Conservation (phyloP, 2,888 invertebrate genomes). For the Leptinotarsa juncta region DNA sequence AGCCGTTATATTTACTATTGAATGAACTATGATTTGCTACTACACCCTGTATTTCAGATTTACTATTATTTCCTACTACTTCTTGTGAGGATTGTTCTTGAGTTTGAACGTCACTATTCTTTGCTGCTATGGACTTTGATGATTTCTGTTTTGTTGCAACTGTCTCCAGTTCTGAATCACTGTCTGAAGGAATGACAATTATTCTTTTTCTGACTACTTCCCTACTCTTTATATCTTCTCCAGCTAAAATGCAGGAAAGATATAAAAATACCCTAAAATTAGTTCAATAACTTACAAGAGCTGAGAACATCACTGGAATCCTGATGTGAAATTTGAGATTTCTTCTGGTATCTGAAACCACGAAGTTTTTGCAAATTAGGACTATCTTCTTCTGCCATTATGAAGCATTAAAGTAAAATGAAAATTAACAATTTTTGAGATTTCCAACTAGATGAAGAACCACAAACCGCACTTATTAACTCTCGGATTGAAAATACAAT, state of each 20-base stretch:
- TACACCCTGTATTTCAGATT: slow-evolving; percentile 28
- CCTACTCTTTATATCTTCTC: slow-evolving; percentile 40
- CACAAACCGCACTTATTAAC: background rate
- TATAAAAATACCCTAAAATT: slow-evolving; percentile 28
- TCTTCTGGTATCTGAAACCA: slow-evolving; percentile 78
- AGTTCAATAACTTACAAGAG: slow-evolving; percentile 52
- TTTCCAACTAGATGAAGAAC: background rate
- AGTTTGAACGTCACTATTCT: slow-evolving; percentile 14
- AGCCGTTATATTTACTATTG: slow-evolving; percentile 45
- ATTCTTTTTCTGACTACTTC: slow-evolving; percentile 42
- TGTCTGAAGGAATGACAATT: slow-evolving; percentile 63
- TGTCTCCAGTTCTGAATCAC: slow-evolving; percentile 68
- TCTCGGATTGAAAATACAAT: too few relatives aligned
- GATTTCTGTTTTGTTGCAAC: slow-evolving; percentile 8
- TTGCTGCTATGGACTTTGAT: background rate
- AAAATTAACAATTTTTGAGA: background rate
- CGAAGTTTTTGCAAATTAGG: slow-evolving; percentile 74
- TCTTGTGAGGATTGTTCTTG: background rate
- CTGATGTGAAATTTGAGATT: slow-evolving; percentile 64
- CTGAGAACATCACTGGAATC: slow-evolving; percentile 48
- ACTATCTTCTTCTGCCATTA: slow-evolving; percentile 67
- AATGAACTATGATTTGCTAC: slow-evolving; percentile 41
- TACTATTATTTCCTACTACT: background rate
- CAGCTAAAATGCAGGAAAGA: slow-evolving; percentile 37
- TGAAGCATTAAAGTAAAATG: background rate